Conservation (phyloP, 1,140 invertebrate species). For the Drosophila erecta region DNA sequence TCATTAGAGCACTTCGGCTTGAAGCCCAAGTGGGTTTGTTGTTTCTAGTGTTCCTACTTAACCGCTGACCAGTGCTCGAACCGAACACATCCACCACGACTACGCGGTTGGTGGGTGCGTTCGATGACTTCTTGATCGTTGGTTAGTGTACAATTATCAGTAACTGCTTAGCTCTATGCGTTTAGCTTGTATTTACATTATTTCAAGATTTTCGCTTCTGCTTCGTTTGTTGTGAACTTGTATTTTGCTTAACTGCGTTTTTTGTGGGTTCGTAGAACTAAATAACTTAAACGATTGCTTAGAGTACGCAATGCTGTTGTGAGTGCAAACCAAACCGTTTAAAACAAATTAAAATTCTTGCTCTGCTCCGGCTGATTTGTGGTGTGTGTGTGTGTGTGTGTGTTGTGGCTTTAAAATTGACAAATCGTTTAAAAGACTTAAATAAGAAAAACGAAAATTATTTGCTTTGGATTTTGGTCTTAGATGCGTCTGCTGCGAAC, state of each 20-base stretch:
- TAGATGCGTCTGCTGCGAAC: constrained; percentile 53
- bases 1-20: constrained; percentile 61
- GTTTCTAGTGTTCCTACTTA: constrained; percentile 8
- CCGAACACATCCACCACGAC: constrained; percentile 30
- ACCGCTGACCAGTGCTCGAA: constrained; percentile 11
- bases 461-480: constrained; percentile 61
- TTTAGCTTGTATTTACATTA: constrained; percentile 61
- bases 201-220: constrained; percentile 42
- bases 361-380: constrained; percentile 21
- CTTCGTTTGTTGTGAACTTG: constrained; percentile 10
- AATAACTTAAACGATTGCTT: constrained; percentile 73
- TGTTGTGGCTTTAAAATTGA: constrained; percentile 37
- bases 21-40: constrained; percentile 58
- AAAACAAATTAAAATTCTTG: constrained; percentile 71
- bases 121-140: constrained; percentile 22
- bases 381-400: constrained; percentile 9
- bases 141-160: constrained; percentile 34
- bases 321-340: constrained; percentile 50
- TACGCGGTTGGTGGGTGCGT: constrained; percentile 19
- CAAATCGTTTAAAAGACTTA: constrained; percentile 42
- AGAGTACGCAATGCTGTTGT: constrained; percentile 40
- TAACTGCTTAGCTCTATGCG: constrained; percentile 39
- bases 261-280: constrained; percentile 60
- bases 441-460: constrained; percentile 52
- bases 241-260: constrained; percentile 22